Conservation (phyloP, 1,140 invertebrate genomes). For the Psix sp. region DNA sequence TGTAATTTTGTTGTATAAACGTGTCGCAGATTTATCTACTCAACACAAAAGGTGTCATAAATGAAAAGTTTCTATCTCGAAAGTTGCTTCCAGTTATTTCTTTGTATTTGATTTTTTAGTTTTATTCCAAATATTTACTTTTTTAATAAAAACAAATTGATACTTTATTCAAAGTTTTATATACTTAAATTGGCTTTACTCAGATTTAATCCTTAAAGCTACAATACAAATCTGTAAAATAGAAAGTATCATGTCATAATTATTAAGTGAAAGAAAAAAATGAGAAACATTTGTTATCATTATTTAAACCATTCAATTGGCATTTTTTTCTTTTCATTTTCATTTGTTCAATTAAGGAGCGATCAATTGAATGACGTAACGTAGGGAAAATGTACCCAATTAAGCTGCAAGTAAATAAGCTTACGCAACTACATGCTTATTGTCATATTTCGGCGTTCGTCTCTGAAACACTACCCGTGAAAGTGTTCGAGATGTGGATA, state of each 20-base stretch:
- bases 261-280: too few species aligned
- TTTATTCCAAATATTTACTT: conserved; percentile 22
- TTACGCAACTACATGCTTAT: conserved; percentile 17
- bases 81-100: not conserved
- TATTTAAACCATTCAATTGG: too few species aligned
- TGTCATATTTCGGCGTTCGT: conserved; percentile 32
- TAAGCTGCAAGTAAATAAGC: conserved; percentile 4
- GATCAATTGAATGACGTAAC: not conserved
- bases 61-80: conserved; percentile 15
- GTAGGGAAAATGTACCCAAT: conserved; percentile 15
- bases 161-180: conserved; percentile 2
- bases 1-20: conserved; percentile 20
- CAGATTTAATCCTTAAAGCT: not conserved
- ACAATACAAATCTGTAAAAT: too few species aligned
- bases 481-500: conserved; percentile 19
- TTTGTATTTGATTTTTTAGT: conserved; percentile 5
- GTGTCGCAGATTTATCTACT: not conserved
- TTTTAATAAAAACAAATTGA: conserved; percentile 11
- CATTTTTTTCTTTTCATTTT: too few species aligned
- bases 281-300: too few species aligned
- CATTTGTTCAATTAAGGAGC: too few species aligned
- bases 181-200: conserved; percentile 1
- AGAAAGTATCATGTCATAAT: too few species aligned
- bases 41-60: conserved; percentile 15
- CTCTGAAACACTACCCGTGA: conserved; percentile 22